phyloP scores from a whole-genome alignment of 2,888 invertebrate species.

The Oligia strigilis region DNA sequence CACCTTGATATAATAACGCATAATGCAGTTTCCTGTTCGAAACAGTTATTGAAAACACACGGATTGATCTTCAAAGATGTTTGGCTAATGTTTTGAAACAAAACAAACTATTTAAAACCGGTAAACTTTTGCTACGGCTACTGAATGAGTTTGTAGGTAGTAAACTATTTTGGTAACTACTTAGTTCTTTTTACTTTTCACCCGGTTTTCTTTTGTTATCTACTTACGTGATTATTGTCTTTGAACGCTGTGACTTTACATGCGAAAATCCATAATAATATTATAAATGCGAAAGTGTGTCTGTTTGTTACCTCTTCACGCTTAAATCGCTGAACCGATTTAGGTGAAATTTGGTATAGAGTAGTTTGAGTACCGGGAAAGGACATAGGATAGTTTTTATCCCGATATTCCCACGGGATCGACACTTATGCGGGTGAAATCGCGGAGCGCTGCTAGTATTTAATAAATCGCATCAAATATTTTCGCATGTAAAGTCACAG shows the following conservation, averaged over 20 bases:
- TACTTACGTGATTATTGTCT: not conserved
- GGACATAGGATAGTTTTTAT: too few species aligned
- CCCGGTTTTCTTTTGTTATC: slow-evolving; percentile 29
- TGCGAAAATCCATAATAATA: too few species aligned
- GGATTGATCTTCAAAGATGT: slow-evolving; percentile 48
- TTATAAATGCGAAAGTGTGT: too few species aligned
- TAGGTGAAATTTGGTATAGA: too few species aligned
- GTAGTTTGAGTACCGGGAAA: too few species aligned
- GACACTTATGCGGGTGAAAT: too few species aligned
- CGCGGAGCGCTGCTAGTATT: too few species aligned
- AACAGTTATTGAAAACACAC: slow-evolving; percentile 53
- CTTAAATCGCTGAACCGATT: too few species aligned
- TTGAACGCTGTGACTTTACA: not conserved
- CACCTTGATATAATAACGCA: slow-evolving; percentile 57
- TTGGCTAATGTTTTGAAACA: slow-evolving; percentile 41
- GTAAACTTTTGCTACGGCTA: slow-evolving; percentile 46
- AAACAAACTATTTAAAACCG: slow-evolving; percentile 51
- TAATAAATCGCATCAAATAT: not conserved
- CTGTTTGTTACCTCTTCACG: too few species aligned
- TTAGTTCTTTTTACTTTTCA: slow-evolving; percentile 37
- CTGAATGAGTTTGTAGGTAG: slow-evolving; percentile 46
- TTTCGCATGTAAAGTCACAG: not conserved
- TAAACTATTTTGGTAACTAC: slow-evolving; percentile 45
- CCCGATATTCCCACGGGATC: too few species aligned
- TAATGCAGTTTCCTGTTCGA: slow-evolving; percentile 55